Evolutionary conservation across 2,888 invertebrate species (phyloP).

Genomic region (Cryptophagus acutangulus): DNA sequence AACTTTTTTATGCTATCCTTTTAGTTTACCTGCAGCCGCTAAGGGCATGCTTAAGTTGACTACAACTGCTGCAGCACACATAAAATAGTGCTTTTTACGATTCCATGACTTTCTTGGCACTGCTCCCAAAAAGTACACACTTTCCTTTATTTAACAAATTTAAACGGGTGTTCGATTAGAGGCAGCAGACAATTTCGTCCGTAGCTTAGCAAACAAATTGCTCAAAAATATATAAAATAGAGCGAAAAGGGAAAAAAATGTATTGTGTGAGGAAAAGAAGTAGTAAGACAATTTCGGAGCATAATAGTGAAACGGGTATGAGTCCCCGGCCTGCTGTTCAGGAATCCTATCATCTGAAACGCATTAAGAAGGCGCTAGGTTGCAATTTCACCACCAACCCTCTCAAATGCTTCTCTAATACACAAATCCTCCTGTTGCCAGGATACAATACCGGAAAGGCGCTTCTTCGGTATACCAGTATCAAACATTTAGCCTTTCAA

Average conservation of each 20-base stretch:
- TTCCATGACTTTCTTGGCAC: not conserved
- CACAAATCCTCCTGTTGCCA: constrained; percentile 10
- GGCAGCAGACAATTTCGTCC: no score
- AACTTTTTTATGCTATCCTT: no score
- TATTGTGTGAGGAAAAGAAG: constrained; percentile 5
- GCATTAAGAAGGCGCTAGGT: constrained; percentile 34
- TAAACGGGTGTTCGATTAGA: no score
- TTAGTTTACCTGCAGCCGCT: no score
- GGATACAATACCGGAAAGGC: constrained; percentile 6
- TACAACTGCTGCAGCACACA: not conserved
- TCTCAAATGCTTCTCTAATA: constrained; percentile 22
- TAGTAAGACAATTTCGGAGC: constrained; percentile 31
- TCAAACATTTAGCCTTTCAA: no score
- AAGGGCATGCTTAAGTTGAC: no score
- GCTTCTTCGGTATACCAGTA: no score
- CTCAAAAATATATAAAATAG: no score
- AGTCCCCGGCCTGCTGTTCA: constrained; percentile 28
- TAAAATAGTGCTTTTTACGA: not conserved
- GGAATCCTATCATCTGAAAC: constrained; percentile 36
- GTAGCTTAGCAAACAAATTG: no score
- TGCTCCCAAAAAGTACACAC: no score
- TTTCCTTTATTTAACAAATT: no score
- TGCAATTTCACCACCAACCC: constrained; percentile 28
- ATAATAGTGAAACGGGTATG: constrained; percentile 25
- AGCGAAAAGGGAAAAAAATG: no score